phyloP scores from a whole-genome alignment of 2,797 vertebrate species.

The Takifugu ocellatus region DNA sequence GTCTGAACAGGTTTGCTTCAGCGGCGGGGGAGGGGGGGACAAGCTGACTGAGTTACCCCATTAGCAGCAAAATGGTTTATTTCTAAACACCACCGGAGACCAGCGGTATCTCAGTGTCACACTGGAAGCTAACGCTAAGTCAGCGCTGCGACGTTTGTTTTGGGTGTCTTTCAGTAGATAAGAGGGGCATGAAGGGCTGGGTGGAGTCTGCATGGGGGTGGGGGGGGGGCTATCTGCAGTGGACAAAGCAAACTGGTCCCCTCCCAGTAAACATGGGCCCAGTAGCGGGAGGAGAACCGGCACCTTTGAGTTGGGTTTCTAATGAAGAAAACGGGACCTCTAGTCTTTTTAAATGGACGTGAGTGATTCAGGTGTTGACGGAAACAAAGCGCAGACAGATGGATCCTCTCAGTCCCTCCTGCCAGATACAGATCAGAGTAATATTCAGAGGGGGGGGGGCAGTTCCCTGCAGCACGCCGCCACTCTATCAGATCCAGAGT shows the following conservation, averaged over 20 bases:
- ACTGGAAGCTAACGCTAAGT: slow-evolving; percentile 39
- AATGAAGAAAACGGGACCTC: not conserved
- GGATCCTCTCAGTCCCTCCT: not conserved
- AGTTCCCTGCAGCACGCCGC: slow-evolving; percentile 53
- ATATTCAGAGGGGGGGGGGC: slow-evolving; percentile 32
- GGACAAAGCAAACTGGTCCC: slow-evolving; percentile 35
- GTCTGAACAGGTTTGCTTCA: slow-evolving; percentile 42
- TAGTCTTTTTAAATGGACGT: not conserved
- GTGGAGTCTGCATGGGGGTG: slow-evolving; percentile 21
- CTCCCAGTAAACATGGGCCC: slow-evolving; percentile 29
- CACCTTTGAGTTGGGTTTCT: not conserved
- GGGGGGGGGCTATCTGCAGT: slow-evolving; percentile 27
- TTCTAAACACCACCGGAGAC: no score
- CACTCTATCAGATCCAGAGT: slow-evolving; percentile 61
- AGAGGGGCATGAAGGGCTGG: slow-evolving; percentile 52
- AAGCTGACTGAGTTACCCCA: no score
- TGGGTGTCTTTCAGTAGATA: slow-evolving; percentile 51
- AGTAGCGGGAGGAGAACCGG: no score
- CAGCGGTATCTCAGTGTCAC: slow-evolving; percentile 5
- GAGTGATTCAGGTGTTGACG: not conserved
- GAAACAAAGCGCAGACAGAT: not conserved
- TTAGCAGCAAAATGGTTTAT: no score
- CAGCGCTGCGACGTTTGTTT: slow-evolving; percentile 45
- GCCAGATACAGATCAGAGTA: slow-evolving; percentile 33
- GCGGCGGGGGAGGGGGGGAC: slow-evolving; percentile 3